Base-by-base conservation (phyloP, 2,888 invertebrate species). In the Crepidodera aurea region DNA sequence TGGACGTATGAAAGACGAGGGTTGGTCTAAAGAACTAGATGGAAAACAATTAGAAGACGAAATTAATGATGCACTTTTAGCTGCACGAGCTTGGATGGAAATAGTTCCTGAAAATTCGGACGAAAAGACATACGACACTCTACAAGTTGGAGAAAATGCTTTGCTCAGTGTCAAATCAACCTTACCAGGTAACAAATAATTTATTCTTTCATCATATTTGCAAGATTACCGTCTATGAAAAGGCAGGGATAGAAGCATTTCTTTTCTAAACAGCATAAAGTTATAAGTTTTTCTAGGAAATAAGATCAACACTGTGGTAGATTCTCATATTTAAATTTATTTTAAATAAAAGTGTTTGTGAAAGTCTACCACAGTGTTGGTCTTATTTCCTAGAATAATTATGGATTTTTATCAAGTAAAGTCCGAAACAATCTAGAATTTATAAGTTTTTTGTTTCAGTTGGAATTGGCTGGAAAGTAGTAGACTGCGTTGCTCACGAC, bases 401-500 rank as follows among this genome's bases (percentile, higher is more conserved):
- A n/a, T n/a, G n/a, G n/a, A n/a, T n/a, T n/a, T n/a, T n/a, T n/a
- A n/a, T n/a, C n/a, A n/a, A n/a, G n/a, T n/a, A n/a, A n/a, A n/a
- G n/a, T n/a, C n/a, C n/a, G n/a, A n/a, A n/a, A n/a, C n/a, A n/a
- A n/a, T n/a, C n/a, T n/a, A n/a, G n/a, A n/a, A n/a, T n/a, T n/a
- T n/a, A n/a, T n/a, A n/a, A n/a, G n/a, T n/a, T n/a, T n/a, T 22
- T 4, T 22, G 22, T 70, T 70, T 27, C 19, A 85, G 90, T 86
- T 71, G 90, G 88, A 15, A 87, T 91, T 64, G 91, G 90, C 25
- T 87, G 91, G 59, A 86, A 88, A 67, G 86, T 92, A 27, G 88
- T 91, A 0, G 90, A 92, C 75, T 93, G 93, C 78, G 82, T 88
- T 2, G 92, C 92, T 0, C 88, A 92, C 72, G 92, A 93, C 74